phyloP scores from a whole-genome alignment of 2,797 vertebrate genomes.

The Pristis pectinata region DNA sequence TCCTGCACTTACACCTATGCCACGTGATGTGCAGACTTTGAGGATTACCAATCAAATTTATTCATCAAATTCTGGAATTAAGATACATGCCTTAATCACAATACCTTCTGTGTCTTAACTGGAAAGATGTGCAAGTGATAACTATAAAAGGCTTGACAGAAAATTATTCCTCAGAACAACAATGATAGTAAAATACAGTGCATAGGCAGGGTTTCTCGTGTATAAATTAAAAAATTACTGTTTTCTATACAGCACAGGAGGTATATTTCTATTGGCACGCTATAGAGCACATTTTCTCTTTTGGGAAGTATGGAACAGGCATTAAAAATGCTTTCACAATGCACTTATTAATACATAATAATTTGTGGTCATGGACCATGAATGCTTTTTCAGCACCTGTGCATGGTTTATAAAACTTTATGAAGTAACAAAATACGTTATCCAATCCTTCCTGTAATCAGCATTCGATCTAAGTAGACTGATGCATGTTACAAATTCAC shows the following conservation, averaged over 20 bases:
- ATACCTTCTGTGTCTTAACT: background rate
- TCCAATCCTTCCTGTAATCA: conserved; percentile 25
- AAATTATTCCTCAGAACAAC: background rate
- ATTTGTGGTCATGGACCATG: conserved; percentile 14
- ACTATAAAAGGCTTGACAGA: background rate
- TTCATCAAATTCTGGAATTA: background rate
- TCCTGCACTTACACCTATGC: background rate
- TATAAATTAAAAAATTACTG: background rate
- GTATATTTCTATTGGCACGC: background rate
- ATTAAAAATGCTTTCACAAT: background rate
- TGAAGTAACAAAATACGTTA: conserved; percentile 21
- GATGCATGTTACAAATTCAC: conserved; percentile 24
- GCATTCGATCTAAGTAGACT: background rate
- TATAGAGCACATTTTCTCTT: background rate
- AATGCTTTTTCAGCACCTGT: conserved; percentile 28
- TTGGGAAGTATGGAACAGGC: background rate
- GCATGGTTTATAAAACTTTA: conserved; percentile 26
- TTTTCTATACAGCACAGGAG: background rate
- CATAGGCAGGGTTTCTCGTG: background rate
- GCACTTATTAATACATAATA: background rate
- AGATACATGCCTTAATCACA: no score
- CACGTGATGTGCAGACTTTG: background rate
- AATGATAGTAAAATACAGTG: background rate
- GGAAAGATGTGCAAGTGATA: background rate
- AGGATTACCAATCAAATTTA: background rate